Base-by-base conservation (phyloP, 2,113 vertebrate species). In the Thymallus thymallus region DNA sequence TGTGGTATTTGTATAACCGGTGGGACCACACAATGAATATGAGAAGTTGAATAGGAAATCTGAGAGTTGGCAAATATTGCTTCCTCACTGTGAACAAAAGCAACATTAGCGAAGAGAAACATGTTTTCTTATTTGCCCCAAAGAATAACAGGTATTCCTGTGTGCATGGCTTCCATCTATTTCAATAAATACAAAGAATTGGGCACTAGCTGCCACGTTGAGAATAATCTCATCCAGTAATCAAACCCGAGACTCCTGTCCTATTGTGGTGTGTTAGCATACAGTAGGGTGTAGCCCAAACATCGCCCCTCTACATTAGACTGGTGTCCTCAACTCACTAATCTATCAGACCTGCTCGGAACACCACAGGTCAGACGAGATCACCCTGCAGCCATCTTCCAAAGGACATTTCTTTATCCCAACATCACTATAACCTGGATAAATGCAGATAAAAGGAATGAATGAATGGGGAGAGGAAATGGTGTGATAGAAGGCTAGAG, bases 201-300 rank as follows among this genome's bases (percentile, higher is more conserved):
- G 35, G 35, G 35, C 35, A 10, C 35, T 41, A 41, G 35, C 35
- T 41, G 35, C 2, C 35, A 41, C 67, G 65, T 58, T 76, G 69
- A 74, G 2, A 18, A 71, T 77, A 88, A 41, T 88, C 82, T 86
- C 79, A 69, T 18, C 4, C 22, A 14, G 85, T 87, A 86, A 87
- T 88, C 86, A 80, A 77, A 85, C 67, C 83, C 76, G 74, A 74
- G 71, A 84, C 82, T 88, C 76, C 80, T 83, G 83, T 41, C 58
- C 82, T 78, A 77, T 85, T 85, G 82, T 84, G 35, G 45, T 41
- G 65, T 75, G 32, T 65, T 16, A 68, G 30, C 77, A n/a, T 63
- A 75, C 73, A 4, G 80, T 69, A 56, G 16, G 24, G 14, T 29
- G 72, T 12, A 66, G 74, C 29, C 9, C 32, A 64, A 76, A 32